Evolutionary conservation across 2,113 vertebrate genomes (phyloP).

Genomic region (Oreamnos americanus): DNA sequence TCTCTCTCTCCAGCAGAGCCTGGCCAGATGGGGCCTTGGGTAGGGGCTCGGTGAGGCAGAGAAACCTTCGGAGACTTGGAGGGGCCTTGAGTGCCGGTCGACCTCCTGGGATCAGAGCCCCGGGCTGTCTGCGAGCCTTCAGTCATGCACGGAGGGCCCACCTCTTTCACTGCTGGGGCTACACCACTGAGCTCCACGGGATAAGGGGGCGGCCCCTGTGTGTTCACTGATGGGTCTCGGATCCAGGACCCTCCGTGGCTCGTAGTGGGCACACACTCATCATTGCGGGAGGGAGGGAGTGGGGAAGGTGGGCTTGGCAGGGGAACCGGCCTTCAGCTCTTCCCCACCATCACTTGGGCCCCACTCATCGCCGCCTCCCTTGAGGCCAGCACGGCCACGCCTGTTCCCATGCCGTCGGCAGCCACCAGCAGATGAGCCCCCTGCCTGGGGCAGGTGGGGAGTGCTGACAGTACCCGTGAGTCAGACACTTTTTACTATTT

Average conservation of each 20-base stretch:
- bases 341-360: background rate
- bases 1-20: background rate
- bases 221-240: background rate
- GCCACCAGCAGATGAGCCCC: fast-evolving
- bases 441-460: background rate
- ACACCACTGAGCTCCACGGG: fast-evolving
- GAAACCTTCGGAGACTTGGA: background rate
- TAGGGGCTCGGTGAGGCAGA: background rate
- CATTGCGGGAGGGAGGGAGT: background rate
- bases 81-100: fast-evolving
- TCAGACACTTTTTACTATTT: too few species aligned
- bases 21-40: background rate
- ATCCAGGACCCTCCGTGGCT: background rate
- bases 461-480: fast-evolving
- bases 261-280: fast-evolving
- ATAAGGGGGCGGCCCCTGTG: fast-evolving
- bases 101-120: background rate
- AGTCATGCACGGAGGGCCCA: fast-evolving
- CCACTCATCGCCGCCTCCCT: background rate
- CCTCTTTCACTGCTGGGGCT: fast-evolving
- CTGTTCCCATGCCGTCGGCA: background rate
- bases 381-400: fast-evolving
- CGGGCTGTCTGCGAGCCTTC: fast-evolving
- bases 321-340: background rate
- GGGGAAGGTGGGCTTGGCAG: background rate